Percentiles rank a stretch among this genome's conserved stretches.
Evolutionary conservation across 2,888 invertebrate species (phyloP).

Genomic region (Hybos culiciformis): DNA sequence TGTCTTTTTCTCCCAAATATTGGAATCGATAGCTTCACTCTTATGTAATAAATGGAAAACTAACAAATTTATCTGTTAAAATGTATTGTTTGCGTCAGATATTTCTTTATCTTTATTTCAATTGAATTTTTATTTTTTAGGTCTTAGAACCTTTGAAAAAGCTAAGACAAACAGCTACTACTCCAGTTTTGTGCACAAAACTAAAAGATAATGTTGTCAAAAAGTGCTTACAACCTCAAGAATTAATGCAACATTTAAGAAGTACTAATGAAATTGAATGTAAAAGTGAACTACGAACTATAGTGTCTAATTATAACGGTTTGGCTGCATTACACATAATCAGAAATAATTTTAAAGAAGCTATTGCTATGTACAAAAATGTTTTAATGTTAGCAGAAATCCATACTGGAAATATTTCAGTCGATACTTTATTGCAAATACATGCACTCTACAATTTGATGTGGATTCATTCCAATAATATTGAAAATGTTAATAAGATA

Average conservation of each 20-base stretch:
- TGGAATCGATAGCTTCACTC: too few species aligned
- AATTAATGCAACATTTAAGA: slow-evolving; percentile 50
- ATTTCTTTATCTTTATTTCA: too few species aligned
- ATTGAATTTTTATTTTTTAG: too few species aligned
- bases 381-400: slow-evolving; percentile 40
- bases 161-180: slow-evolving; percentile 56
- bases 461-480: too few species aligned
- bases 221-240: slow-evolving; percentile 45
- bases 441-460: slow-evolving; percentile 54
- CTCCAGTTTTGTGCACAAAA: slow-evolving; percentile 43
- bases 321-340: slow-evolving; percentile 50
- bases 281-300: slow-evolving; percentile 47
- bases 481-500: too few species aligned
- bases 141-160: slow-evolving; percentile 45
- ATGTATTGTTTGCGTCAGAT: too few species aligned
- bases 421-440: slow-evolving; percentile 51
- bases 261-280: slow-evolving; percentile 44
- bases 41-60: too few species aligned
- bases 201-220: slow-evolving; percentile 35
- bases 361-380: slow-evolving; percentile 46
- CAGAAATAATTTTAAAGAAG: slow-evolving; percentile 37
- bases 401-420: slow-evolving; percentile 15
- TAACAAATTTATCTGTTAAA: too few species aligned
- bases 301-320: slow-evolving; percentile 54
- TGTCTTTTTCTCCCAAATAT: too few species aligned